phyloP scores from a whole-genome alignment of 1,140 invertebrate species.

The Cydia strobilella region DNA sequence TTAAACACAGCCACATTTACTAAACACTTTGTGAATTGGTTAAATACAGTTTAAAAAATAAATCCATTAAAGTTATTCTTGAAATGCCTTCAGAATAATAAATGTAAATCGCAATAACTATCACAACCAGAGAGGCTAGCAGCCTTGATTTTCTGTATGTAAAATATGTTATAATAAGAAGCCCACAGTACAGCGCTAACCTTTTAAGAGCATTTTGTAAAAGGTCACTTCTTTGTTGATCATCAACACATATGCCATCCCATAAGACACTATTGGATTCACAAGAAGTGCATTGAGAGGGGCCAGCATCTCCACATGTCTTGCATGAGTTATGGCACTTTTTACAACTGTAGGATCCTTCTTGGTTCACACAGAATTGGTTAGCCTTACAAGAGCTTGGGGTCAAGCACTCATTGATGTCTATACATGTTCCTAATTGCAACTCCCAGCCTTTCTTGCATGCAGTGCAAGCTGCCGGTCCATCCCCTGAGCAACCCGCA shows the following conservation, averaged over 20 bases:
- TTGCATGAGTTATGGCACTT: slow-evolving; percentile 90
- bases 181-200: slow-evolving; percentile 50
- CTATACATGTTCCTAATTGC: slow-evolving; percentile 89
- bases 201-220: slow-evolving; percentile 46
- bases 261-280: slow-evolving; percentile 45
- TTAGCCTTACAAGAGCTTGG: slow-evolving; percentile 84
- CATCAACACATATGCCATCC: slow-evolving; percentile 61
- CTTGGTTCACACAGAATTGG: slow-evolving; percentile 95
- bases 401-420: slow-evolving; percentile 94
- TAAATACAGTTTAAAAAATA: slow-evolving; percentile 35
- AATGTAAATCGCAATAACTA: slow-evolving; percentile 52
- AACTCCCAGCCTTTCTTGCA: slow-evolving; percentile 92
- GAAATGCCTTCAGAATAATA: slow-evolving; percentile 56
- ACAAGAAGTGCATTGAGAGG: slow-evolving; percentile 75
- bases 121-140: slow-evolving; percentile 49
- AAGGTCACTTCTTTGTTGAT: slow-evolving; percentile 46
- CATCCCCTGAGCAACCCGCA: slow-evolving; percentile 88
- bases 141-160: slow-evolving; percentile 53
- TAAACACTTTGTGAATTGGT: slow-evolving; percentile 15
- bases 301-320: slow-evolving; percentile 92
- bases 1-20: slow-evolving; percentile 23
- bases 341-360: slow-evolving; percentile 92
- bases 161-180: slow-evolving; percentile 51
- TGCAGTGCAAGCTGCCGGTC: slow-evolving; percentile 88
- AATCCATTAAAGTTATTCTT: slow-evolving; percentile 47